phyloP scores from a whole-genome alignment of 1,140 invertebrate species.

The Rhagoletis zephyria region DNA sequence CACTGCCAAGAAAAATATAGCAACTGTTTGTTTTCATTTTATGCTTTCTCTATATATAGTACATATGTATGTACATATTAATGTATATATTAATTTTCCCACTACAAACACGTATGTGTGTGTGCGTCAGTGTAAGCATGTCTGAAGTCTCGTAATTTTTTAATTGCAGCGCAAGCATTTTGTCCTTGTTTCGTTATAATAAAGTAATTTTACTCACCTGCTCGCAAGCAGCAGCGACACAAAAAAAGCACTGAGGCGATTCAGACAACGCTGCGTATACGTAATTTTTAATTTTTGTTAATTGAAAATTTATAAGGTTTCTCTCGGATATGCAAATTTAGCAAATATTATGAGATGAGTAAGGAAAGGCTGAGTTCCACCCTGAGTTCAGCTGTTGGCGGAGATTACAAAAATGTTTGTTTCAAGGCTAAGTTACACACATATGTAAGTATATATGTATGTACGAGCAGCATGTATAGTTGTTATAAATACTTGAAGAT shows the following conservation, averaged over 20 bases:
- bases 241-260: neutral
- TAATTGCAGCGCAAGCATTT: constrained; percentile 21
- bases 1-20: constrained; percentile 26
- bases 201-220: constrained; percentile 3
- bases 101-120: neutral
- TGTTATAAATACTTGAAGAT: too few relatives aligned
- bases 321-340: neutral
- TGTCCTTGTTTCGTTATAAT: constrained; percentile 25
- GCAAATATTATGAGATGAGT: neutral
- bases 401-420: too few relatives aligned
- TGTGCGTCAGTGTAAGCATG: neutral
- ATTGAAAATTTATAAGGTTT: constrained; percentile 24
- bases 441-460: too few relatives aligned
- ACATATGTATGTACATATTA: neutral
- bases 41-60: neutral
- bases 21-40: neutral
- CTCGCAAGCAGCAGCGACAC: neutral
- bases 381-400: too few relatives aligned
- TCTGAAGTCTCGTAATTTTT: neutral
- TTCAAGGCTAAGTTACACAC: too few relatives aligned
- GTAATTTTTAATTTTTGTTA: constrained; percentile 14
- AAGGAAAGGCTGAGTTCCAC: neutral
- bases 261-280: constrained; percentile 1
- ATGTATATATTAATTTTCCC: too few relatives aligned
- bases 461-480: too few relatives aligned